A percentile compares a stretch with the other conserved stretches of the same genome.
Evolutionary conservation across 2,113 vertebrate species (phyloP).

Genomic region (Hippocampus guttulatus): DNA sequence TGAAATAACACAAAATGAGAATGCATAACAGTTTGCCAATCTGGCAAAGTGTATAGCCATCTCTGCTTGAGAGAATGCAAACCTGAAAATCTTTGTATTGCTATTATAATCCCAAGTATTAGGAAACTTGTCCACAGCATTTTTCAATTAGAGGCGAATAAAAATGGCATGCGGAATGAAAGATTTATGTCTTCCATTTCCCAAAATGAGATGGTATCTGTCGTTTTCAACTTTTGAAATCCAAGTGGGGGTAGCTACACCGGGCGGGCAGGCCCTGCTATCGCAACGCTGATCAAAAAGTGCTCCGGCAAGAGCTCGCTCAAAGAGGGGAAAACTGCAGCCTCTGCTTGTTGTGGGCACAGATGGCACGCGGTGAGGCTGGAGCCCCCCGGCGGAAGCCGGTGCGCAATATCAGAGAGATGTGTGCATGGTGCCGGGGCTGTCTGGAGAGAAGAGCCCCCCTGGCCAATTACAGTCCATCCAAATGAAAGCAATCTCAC

Average conservation of each 20-base stretch:
- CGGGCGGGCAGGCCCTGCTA: slow-evolving; percentile 12
- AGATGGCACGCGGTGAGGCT: slow-evolving; percentile 54
- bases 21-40: too few species aligned
- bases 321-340: slow-evolving; percentile 31
- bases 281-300: slow-evolving; percentile 54
- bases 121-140: background rate
- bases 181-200: background rate
- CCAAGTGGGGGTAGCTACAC: background rate
- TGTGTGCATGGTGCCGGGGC: slow-evolving; percentile 20
- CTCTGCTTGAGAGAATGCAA: background rate
- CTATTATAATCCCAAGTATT: background rate
- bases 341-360: slow-evolving; percentile 43
- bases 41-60: background rate
- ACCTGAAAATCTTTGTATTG: background rate
- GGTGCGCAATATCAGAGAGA: slow-evolving; percentile 45
- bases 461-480: slow-evolving; percentile 45
- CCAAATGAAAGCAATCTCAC: slow-evolving; percentile 63
- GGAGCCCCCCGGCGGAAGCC: slow-evolving; percentile 44
- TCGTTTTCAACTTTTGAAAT: background rate
- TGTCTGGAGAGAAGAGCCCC: slow-evolving; percentile 40
- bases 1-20: too few species aligned
- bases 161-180: background rate
- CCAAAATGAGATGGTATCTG: background rate
- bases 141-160: background rate
- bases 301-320: slow-evolving; percentile 39